Conservation (phyloP, 2,888 invertebrate genomes). For the Oligia fasciuncula region DNA sequence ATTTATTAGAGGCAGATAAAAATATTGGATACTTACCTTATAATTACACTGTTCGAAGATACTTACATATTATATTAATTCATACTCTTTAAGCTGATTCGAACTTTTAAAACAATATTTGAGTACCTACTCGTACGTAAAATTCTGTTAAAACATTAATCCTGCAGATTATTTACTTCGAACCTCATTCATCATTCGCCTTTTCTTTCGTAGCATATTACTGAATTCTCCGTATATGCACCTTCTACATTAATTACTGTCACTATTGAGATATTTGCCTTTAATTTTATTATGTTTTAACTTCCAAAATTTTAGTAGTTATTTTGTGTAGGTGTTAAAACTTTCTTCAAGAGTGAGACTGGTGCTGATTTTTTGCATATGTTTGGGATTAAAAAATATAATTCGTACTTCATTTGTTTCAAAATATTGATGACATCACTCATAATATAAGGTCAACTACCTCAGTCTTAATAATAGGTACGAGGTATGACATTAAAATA, state of each 20-base stretch:
- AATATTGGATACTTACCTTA: not conserved
- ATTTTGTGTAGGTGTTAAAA: not conserved
- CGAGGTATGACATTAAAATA: constrained; percentile 35
- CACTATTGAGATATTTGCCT: constrained; percentile 17
- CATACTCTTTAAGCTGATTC: constrained; percentile 4
- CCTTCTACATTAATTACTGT: constrained; percentile 26
- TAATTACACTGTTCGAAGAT: too few relatives aligned
- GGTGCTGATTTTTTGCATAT: not conserved
- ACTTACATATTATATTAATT: not conserved
- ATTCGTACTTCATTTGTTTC: constrained; percentile 2
- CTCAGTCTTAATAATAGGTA: constrained; percentile 2
- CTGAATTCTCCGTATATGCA: constrained; percentile 6
- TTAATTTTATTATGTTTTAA: constrained; percentile 20
- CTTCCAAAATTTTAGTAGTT: not conserved
- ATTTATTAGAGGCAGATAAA: not conserved
- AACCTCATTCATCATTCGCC: constrained; percentile 36
- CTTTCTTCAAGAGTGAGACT: not conserved
- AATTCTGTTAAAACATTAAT: constrained; percentile 44
- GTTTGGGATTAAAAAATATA: not conserved
- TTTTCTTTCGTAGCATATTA: constrained; percentile 20
- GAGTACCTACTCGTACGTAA: not conserved
- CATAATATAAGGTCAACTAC: not conserved
- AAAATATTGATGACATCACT: constrained; percentile 6
- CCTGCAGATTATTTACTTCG: constrained; percentile 40
- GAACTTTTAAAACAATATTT: constrained; percentile 2